Percentiles rank a stretch among this genome's conserved stretches.
phyloP scores from a whole-genome alignment of 2,113 vertebrate genomes.

The Scytalopus superciliaris region DNA sequence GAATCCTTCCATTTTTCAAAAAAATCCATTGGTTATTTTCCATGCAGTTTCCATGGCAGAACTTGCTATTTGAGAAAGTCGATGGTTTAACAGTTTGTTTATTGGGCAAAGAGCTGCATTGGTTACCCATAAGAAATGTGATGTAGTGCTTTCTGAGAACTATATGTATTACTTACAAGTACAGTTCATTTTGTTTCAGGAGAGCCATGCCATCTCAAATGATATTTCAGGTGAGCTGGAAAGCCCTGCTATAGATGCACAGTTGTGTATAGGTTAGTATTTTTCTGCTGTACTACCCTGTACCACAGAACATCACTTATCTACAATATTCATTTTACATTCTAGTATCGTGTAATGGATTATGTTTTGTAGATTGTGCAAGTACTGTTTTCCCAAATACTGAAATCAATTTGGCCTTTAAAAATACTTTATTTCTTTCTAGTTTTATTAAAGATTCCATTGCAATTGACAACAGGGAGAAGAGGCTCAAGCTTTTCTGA shows the following conservation, averaged over 20 bases:
- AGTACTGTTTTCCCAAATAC: background rate
- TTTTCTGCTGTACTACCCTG: background rate
- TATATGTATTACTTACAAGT: background rate
- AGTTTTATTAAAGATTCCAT: background rate
- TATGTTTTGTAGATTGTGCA: background rate
- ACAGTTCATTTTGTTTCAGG: background rate
- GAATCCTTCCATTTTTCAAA: background rate
- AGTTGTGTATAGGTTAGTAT: background rate
- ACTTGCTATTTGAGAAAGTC: background rate
- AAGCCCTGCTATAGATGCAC: background rate
- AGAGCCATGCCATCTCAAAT: background rate
- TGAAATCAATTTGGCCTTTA: background rate
- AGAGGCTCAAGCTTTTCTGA: background rate
- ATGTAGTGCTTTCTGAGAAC: background rate
- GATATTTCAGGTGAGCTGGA: background rate
- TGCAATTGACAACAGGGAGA: background rate
- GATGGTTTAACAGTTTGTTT: background rate
- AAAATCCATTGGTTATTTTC: background rate
- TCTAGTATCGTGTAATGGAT: background rate
- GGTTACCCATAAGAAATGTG: background rate
- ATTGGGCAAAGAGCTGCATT: background rate
- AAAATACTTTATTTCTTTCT: background rate
- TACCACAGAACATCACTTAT: background rate
- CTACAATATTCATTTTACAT: background rate
- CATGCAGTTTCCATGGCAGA: conserved; percentile 11